Base-by-base conservation (phyloP, 2,888 invertebrate genomes). In the Amphipyra tragopoginis region DNA sequence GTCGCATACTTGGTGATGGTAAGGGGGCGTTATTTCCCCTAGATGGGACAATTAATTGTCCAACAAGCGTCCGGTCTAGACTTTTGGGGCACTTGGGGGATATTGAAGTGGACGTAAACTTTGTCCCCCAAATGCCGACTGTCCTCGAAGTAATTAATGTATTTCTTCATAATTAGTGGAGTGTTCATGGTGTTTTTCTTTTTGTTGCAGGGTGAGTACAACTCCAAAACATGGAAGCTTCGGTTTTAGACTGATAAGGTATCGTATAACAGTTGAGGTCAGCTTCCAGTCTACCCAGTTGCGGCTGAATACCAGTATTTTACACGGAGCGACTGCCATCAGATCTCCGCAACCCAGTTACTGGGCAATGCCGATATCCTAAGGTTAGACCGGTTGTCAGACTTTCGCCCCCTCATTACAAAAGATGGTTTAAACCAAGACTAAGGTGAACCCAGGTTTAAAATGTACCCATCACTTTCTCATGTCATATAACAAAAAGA, bases 11-110 rank as follows among this genome's bases (percentile, higher is more conserved):
- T 65, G 55, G 48, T 38, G 9, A 43, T 43, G 38, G 52, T 44
- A 58, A 54, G 33, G 45, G 61, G 72, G 53, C 45, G 29, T 14
- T 57, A 53, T 55, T 45, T 53, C 79, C 74, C 59, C 56, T 66
- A 75, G 64, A 61, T 65, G 77, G 79, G 83, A 83, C 85, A 81
- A 88, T 87, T 88, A 88, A 88, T 86, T 81, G 80, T 76, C 78
- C 67, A 57, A 76, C 79, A 68, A 80, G 79, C 79, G 79, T 89
- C 89, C 90, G 84, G 90, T 89, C 90, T 89, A 90, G 90, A 89
- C 90, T 84, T 78, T 74, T 61, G 60, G 76, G 74, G 56, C 78
- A 85, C 81, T 82, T 75, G 26, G 56, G n/a, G 70, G 53, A 67
- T 57, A 60, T 15, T 61, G 7, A 29, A 68, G 56, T 75, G 74